These are phyloP conservation scores for Limnodromus scolopaceus DNA, from an alignment of 2,797 vertebrate species.

Conservation along the genomic window DNA sequence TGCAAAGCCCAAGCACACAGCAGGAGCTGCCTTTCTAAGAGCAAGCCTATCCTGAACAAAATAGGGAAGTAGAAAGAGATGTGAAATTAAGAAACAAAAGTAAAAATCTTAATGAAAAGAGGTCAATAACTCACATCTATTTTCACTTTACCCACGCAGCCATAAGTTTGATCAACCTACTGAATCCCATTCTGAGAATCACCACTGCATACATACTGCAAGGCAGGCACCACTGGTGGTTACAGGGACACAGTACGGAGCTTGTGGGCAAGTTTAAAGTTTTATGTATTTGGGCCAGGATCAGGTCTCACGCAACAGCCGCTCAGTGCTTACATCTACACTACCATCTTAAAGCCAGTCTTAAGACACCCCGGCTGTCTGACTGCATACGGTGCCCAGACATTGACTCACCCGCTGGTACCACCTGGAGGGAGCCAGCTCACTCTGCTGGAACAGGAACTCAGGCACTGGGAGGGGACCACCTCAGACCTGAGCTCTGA, in stretches of 20 bases:
- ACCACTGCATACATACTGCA: not conserved
- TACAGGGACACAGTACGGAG: not conserved
- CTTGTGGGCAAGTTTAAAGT: accelerated
- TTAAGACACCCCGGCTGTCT: not conserved
- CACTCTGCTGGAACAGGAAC: not conserved
- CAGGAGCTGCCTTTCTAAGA: not conserved
- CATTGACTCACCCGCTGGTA: not conserved
- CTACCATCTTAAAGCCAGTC: not conserved
- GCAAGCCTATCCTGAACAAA: not conserved
- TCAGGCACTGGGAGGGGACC: not conserved
- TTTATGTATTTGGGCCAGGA: not conserved
- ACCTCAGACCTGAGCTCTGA: not conserved
- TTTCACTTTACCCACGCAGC: not conserved
- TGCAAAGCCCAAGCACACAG: not conserved
- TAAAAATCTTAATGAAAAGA: not conserved
- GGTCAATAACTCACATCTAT: not conserved
- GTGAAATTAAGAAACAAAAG: not conserved
- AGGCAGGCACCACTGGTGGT: not conserved
- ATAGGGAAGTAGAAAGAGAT: not conserved
- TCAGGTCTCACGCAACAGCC: not conserved
- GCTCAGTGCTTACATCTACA: not conserved
- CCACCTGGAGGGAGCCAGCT: too few species aligned
- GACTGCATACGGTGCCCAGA: not conserved
- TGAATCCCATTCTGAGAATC: not conserved
- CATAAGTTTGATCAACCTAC: not conserved